Conservation (phyloP, 2,113 vertebrate genomes). For the Leptobrachium ailaonicum region DNA sequence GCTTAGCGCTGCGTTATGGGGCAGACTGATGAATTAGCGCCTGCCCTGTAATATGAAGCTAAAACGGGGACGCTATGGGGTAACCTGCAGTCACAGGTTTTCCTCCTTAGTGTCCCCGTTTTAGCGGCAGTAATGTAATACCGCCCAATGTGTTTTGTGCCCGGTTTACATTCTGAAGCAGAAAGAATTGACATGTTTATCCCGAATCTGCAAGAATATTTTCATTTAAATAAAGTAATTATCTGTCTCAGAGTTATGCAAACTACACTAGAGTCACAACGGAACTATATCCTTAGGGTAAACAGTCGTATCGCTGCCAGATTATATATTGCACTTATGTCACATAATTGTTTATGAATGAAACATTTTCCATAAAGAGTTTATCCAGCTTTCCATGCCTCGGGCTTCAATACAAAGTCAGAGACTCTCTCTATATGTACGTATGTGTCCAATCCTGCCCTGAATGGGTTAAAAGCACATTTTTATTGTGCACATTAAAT, state of each 20-base stretch:
- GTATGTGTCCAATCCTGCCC: neutral
- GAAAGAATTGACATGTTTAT: neutral
- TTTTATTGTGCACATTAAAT: neutral
- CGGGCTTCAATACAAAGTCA: neutral
- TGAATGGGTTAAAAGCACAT: neutral
- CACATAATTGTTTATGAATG: neutral
- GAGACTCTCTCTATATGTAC: neutral
- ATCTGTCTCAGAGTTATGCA: neutral
- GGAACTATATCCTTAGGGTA: neutral
- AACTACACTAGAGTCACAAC: neutral
- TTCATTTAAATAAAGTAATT: neutral
- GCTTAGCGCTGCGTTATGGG: too few species aligned
- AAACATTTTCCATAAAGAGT: constrained; percentile 2
- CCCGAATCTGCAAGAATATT: neutral
- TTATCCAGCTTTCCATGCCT: neutral
- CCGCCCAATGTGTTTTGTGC: too few species aligned
- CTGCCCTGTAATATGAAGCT: too few species aligned
- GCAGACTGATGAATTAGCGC: too few species aligned
- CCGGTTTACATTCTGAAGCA: too few species aligned
- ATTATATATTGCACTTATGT: neutral
- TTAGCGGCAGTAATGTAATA: too few species aligned
- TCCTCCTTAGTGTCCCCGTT: too few species aligned
- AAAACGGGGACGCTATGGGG: too few species aligned
- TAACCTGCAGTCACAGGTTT: too few species aligned
- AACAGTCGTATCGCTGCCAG: neutral